Evolutionary conservation across 2,888 invertebrate species (phyloP).

Genomic region (Enchytraeus crypticus): DNA sequence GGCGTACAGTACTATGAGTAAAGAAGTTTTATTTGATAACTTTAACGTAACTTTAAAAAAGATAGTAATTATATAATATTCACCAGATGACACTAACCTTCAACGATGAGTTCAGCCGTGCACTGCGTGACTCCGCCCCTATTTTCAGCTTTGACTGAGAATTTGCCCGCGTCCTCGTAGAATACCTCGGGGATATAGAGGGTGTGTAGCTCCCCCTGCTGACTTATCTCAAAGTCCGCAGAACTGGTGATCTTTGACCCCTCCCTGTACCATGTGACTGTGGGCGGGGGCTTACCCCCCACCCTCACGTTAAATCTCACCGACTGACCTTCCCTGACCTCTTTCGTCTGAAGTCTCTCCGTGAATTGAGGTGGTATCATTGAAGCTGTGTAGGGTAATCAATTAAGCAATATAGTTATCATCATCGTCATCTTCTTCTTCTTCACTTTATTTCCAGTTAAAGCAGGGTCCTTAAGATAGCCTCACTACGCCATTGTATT

Average conservation of each 20-base stretch:
- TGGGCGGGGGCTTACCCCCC: conserved; percentile 41
- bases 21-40: too few relatives aligned
- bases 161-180: conserved; percentile 49
- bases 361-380: conserved; percentile 73
- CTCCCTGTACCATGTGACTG: conserved; percentile 46
- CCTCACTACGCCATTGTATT: too few relatives aligned
- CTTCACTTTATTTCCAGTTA: too few relatives aligned
- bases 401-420: too few relatives aligned
- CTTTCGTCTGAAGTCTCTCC: conserved; percentile 66
- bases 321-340: conserved; percentile 49
- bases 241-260: conserved; percentile 49
- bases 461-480: too few relatives aligned
- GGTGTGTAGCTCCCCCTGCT: conserved; percentile 59
- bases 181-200: conserved; percentile 62
- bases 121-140: conserved; percentile 55
- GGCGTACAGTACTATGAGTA: too few relatives aligned
- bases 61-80: too few relatives aligned
- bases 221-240: conserved; percentile 41
- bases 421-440: too few relatives aligned
- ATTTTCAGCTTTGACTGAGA: conserved; percentile 45
- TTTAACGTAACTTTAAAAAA: too few relatives aligned
- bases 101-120: conserved; percentile 67
- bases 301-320: conserved; percentile 43
- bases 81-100: too few relatives aligned
- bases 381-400: conserved; percentile 65